Conservation (phyloP, 2,797 vertebrate genomes). For the Acanthornis magna region DNA sequence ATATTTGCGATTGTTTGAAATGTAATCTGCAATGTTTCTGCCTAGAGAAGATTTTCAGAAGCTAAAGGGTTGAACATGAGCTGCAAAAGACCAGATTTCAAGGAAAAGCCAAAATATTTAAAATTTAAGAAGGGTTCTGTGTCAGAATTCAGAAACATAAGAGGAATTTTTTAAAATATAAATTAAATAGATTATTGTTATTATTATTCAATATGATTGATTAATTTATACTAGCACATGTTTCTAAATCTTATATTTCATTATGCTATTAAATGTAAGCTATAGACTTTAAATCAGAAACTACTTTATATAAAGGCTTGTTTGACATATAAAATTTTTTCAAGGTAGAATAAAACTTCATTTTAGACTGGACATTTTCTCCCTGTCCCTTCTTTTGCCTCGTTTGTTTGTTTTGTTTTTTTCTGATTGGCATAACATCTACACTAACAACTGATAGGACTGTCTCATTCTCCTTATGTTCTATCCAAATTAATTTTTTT, state of each 20-base stretch:
- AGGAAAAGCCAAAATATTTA: neutral
- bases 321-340: neutral
- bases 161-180: neutral
- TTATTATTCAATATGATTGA: neutral
- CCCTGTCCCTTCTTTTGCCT: neutral
- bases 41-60: neutral
- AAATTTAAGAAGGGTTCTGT: neutral
- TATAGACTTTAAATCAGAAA: neutral
- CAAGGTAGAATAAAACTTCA: neutral
- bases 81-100: neutral
- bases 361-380: neutral
- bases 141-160: neutral
- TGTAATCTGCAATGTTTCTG: neutral
- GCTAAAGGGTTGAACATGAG: neutral
- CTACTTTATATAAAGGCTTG: too few species aligned
- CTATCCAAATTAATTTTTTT: neutral
- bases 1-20: neutral
- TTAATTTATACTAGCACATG: neutral
- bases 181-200: neutral
- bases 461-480: neutral
- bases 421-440: neutral
- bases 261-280: neutral
- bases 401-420: neutral
- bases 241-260: neutral
- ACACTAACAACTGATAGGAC: neutral